Base-by-base conservation (phyloP, 2,113 vertebrate genomes). In the Vulpes vulpes region DNA sequence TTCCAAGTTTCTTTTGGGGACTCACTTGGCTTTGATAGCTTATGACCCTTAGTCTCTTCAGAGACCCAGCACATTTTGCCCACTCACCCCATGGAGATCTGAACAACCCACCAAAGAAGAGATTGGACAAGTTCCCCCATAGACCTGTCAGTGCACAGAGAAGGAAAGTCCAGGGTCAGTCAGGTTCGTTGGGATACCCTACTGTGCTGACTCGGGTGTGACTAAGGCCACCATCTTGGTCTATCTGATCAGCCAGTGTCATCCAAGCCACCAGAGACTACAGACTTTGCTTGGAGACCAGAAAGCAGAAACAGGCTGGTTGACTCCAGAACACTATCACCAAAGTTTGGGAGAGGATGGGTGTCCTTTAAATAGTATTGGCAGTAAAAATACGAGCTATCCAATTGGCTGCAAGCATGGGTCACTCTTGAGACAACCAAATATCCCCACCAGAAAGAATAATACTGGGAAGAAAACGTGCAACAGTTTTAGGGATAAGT, bases 281-380 rank as follows among this genome's bases (percentile, higher is more conserved):
- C 12, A 78, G 65, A 81, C 20, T 67, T 35, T 30, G 5, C 16
- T 32, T 59, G 38, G 19, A 3, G 27, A 38, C 81, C 30, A 81
- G 65, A 84, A 19, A 93, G 23, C 27, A 59, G 43, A 89, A 74
- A 22, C 3, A 69, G 59, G 27, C 32, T 5, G 23, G 9, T 25
- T 49, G 73, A 53, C 73, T 76, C 8, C n/a, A 91, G 43, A 3
- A 32, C 49, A 2, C 32, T 62, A 78, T 78, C 25, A 20, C 23
- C 71, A 80, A 19, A 89, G 30, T 2, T 71, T 64, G 12, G 17
- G 9, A 43, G 12, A 10, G 19, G 22, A 60, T 53, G 9, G 35
- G 27, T 76, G 74, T 51, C 74, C 60, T 97, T 73, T 96, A 90
- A 92, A 53, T 30, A 82, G 78, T 74, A 60, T 38, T 83, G 25